Conservation (phyloP, 2,797 vertebrate species). For the Gadopsis marmoratus region DNA sequence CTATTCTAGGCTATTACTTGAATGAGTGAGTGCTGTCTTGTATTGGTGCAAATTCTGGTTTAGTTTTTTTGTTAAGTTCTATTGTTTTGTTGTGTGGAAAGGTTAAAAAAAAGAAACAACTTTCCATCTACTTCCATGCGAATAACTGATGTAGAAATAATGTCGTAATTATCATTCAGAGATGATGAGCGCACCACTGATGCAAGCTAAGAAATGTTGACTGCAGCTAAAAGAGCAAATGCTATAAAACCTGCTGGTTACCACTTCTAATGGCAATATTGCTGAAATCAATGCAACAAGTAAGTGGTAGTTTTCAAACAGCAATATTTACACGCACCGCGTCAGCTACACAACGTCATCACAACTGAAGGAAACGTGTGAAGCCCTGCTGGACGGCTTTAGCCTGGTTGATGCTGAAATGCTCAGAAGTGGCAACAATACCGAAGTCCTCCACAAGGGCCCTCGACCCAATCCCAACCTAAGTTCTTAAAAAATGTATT, state of each 20-base stretch:
- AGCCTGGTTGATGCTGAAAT: no score
- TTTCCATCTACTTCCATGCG: background rate
- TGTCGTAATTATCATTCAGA: background rate
- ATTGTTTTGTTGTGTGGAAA: background rate
- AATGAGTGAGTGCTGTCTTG: background rate
- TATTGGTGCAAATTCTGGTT: no score
- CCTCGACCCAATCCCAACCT: no score
- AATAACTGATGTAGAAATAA: background rate
- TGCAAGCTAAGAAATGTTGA: background rate
- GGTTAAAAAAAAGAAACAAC: background rate
- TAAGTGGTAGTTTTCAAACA: background rate
- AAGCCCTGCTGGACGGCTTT: no score
- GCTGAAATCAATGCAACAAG: background rate
- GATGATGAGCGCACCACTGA: background rate
- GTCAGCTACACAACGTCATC: no score
- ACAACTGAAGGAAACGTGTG: no score
- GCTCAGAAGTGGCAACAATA: no score
- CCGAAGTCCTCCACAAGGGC: no score
- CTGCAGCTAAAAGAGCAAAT: background rate
- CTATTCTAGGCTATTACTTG: background rate
- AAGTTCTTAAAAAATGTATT: no score
- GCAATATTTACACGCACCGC: background rate
- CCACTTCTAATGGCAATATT: background rate
- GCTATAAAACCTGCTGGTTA: background rate
- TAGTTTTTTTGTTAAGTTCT: background rate